Evolutionary conservation across 2,888 invertebrate species (phyloP).

Genomic region (Oscheius sp.): DNA sequence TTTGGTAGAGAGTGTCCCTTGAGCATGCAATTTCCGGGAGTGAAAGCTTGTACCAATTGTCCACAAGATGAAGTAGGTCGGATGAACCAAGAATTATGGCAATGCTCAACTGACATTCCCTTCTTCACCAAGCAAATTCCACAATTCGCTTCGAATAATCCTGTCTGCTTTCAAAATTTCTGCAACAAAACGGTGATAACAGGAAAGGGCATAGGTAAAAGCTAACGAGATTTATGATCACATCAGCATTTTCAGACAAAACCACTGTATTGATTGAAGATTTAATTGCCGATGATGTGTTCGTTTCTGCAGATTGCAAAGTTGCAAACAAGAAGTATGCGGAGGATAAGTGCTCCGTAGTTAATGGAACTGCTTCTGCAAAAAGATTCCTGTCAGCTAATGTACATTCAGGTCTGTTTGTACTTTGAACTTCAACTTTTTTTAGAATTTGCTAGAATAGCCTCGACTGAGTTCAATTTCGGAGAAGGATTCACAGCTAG

Average conservation of each 20-base stretch:
- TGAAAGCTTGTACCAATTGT: slow-evolving; percentile 23
- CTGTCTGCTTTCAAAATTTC: slow-evolving; percentile 40
- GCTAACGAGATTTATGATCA: background rate
- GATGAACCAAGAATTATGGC: background rate
- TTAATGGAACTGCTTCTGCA: slow-evolving; percentile 6
- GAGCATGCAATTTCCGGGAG: slow-evolving; percentile 34
- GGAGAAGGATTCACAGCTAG: slow-evolving; percentile 10
- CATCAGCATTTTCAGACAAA: background rate
- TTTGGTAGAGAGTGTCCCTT: slow-evolving; percentile 25
- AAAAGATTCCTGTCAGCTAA: slow-evolving; percentile 5
- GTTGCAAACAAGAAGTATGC: slow-evolving; percentile 7
- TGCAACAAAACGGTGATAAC: slow-evolving; percentile 40
- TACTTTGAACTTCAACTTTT: background rate
- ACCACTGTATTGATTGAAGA: slow-evolving; percentile 9
- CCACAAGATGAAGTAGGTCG: slow-evolving; percentile 9
- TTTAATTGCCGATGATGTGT: background rate
- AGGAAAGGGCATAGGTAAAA: background rate
- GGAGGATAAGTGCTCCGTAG: background rate
- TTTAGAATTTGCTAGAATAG: slow-evolving; percentile 22
- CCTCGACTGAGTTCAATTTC: background rate
- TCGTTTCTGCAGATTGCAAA: background rate
- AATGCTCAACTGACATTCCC: slow-evolving; percentile 4
- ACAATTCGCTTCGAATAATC: background rate
- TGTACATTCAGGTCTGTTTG: background rate
- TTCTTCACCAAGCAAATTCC: slow-evolving; percentile 9